These are phyloP conservation scores for Synaphobranchus kaupii DNA, from an alignment of 2,797 vertebrate species.

Conservation along the genomic window DNA sequence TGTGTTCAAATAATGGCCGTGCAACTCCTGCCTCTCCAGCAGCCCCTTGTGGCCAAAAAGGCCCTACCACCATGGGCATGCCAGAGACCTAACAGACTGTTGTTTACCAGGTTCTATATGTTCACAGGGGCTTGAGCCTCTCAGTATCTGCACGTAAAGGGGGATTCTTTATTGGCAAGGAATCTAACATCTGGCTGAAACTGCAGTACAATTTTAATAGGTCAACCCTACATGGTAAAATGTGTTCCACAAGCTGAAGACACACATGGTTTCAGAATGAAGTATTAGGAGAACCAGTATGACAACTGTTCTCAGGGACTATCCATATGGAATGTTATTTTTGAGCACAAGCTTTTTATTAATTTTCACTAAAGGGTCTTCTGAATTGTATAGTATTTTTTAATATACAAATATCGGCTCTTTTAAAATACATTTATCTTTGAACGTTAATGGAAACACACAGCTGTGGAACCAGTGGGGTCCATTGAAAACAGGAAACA, in stretches of 20 bases:
- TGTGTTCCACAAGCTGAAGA: background rate
- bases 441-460: background rate
- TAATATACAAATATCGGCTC: background rate
- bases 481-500: background rate
- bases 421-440: background rate
- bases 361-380: background rate
- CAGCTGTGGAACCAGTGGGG: background rate
- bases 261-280: background rate
- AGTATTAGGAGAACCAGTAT: background rate
- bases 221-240: background rate
- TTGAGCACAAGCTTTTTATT: background rate
- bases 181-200: background rate
- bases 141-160: background rate
- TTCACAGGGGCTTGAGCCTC: background rate
- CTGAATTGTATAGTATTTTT: background rate
- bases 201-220: background rate
- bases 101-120: background rate
- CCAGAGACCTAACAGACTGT: background rate
- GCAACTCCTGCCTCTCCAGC: constrained; percentile 13
- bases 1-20: background rate
- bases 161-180: background rate
- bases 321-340: background rate
- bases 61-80: background rate
- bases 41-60: constrained; percentile 32
- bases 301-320: background rate